A percentile compares a stretch with the other conserved stretches of the same genome.
Evolutionary conservation across 2,888 invertebrate genomes (phyloP).

Genomic region (Conchocele bisecta): DNA sequence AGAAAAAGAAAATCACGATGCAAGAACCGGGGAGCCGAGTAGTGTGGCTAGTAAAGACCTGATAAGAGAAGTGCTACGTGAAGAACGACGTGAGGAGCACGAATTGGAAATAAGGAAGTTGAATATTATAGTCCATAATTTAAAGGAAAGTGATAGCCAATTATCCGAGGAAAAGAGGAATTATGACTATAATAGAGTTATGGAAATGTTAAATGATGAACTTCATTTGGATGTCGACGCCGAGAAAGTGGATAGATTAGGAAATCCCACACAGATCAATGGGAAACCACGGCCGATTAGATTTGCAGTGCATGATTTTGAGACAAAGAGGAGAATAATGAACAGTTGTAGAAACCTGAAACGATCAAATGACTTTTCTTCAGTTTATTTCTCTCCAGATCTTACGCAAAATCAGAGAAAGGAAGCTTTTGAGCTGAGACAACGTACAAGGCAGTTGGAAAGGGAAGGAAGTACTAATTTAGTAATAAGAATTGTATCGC

Average conservation of each 20-base stretch:
- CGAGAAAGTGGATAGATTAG: not conserved
- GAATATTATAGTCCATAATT: conserved; percentile 1
- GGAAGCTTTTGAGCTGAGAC: conserved; percentile 12
- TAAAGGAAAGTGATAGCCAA: not conserved
- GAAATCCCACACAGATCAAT: not conserved
- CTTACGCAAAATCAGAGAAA: conserved; percentile 6
- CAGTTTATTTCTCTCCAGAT: conserved; percentile 13
- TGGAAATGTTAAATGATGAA: not conserved
- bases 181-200: not conserved
- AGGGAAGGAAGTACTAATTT: conserved; percentile 6
- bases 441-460: not conserved
- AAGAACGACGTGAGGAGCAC: not conserved
- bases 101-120: conserved; percentile 3
- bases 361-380: not conserved
- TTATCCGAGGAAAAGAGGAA: not conserved
- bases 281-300: not conserved
- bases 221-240: not conserved
- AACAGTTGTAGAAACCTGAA: not conserved
- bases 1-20: not conserved
- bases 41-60: not conserved
- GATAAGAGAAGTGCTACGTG: not conserved
- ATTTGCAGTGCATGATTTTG: not conserved
- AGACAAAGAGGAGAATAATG: not conserved
- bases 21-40: not conserved
- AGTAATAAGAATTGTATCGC: conserved; percentile 5